A percentile compares a stretch with the other conserved stretches of the same genome.
These are phyloP conservation scores for Nyctereutes procyonoides DNA, from an alignment of 2,113 vertebrate genomes.

Conservation along the genomic window DNA sequence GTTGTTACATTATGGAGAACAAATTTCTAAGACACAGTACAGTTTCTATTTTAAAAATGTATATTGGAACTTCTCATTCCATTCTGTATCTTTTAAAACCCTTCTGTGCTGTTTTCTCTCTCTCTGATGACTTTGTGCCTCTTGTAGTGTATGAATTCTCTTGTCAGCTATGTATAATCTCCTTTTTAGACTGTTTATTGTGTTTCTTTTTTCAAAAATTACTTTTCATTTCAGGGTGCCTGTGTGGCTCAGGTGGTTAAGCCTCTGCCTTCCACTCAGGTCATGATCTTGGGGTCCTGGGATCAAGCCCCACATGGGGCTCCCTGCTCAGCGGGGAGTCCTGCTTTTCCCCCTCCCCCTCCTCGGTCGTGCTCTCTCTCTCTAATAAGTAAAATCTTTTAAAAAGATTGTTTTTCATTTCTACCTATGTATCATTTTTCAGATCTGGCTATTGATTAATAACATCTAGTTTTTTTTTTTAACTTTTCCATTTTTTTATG, in stretches of 20 bases:
- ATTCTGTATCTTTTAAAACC: not conserved
- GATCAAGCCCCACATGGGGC: not conserved
- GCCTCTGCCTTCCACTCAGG: not conserved
- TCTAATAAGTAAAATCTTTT: not conserved
- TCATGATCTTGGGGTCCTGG: not conserved
- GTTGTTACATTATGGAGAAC: not conserved
- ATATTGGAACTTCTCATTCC: not conserved
- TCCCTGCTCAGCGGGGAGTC: not conserved
- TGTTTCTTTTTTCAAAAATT: constrained; percentile 25
- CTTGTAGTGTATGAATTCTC: constrained; percentile 28
- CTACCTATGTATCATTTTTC: not conserved
- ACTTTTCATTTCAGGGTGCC: not conserved
- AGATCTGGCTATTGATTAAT: not conserved
- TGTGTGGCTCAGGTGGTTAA: not conserved
- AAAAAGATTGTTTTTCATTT: not conserved
- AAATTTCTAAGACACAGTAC: not conserved
- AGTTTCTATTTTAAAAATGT: not conserved
- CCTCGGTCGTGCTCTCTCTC: not conserved
- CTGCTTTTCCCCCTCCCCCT: not conserved
- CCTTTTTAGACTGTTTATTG: not conserved
- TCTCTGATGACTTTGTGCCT: not conserved
- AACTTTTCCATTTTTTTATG: not conserved
- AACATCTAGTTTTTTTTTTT: not conserved
- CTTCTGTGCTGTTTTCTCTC: not conserved
- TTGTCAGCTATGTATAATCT: not conserved